Base-by-base conservation (phyloP, 2,797 vertebrate species). In the Crenichthys baileyi region DNA sequence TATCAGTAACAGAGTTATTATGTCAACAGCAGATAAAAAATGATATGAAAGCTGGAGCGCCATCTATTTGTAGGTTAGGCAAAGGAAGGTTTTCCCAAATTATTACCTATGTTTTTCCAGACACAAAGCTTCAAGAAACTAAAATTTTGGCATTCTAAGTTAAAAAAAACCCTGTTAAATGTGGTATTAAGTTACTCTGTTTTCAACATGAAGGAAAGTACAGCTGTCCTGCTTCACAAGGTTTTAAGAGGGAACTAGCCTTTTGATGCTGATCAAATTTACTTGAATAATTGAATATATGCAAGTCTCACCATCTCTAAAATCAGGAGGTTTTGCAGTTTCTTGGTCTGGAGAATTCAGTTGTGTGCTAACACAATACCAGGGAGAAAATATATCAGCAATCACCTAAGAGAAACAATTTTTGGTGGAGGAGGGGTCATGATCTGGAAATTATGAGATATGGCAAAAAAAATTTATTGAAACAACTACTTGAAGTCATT, bases 1-100 rank as follows among this genome's bases (percentile, higher is more conserved):
- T 81, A 90, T 89, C 81, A 67, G 83, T 73, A 53, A 58, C 67
- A n/a, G 80, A 85, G 83, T 89, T 89, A 90, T 88, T 78, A 86
- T 79, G 83, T 85, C 81, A 87, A 79, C 83, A 73, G 61, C 58
- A 76, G 73, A 53, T 79, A 55, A 86, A 79, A 73, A 8, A 71
- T 75, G 78, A 60, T 41, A 53, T 65, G 78, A 76, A 87, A 84
- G 80, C 31, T 67, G n/a, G 50, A 71, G 11, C 12, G 20, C n/a
- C 65, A 61, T 79, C 68, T 88, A 78, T 78, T 86, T 83, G 77
- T 79, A 79, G 75, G 75, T 80, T 18, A 31, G 44, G 46, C 31
- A 26, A 18, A 46, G 56, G 51, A 74, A 44, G n/a, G 41, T 65
- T 70, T 48, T 70, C 24, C n/a, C 12, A 26, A 26, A 22, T 48